Conservation (phyloP, 1,140 invertebrate species). For the Archegozetes longisetosus region DNA sequence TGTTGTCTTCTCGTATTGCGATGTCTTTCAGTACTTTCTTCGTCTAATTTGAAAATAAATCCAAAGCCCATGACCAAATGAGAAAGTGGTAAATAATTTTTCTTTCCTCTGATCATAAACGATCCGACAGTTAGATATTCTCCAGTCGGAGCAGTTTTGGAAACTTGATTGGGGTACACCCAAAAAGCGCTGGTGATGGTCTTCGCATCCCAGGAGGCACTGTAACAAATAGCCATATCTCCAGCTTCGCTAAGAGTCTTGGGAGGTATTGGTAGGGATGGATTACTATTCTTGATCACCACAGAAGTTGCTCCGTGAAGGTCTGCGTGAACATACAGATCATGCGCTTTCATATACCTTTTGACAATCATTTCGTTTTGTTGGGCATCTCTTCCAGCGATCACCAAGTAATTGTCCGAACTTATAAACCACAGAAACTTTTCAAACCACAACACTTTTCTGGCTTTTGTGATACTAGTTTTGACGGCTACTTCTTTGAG, state of each 20-base stretch:
- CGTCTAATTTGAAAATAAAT: slow-evolving; percentile 70
- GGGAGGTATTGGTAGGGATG: slow-evolving; percentile 53
- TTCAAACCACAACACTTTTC: slow-evolving; percentile 77
- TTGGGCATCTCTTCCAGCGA: slow-evolving; percentile 89
- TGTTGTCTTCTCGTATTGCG: slow-evolving; percentile 29
- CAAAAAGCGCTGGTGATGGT: slow-evolving; percentile 89
- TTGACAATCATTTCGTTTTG: slow-evolving; percentile 97
- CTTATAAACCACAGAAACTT: slow-evolving; percentile 99
- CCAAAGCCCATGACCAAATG: slow-evolving; percentile 85
- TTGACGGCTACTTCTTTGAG: slow-evolving; percentile 86
- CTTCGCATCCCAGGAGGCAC: slow-evolving; percentile 92
- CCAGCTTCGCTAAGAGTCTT: slow-evolving; percentile 93
- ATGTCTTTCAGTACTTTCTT: slow-evolving; percentile 32
- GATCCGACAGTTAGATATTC: slow-evolving; percentile 89
- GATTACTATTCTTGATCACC: slow-evolving; percentile 69
- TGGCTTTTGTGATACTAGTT: slow-evolving; percentile 77
- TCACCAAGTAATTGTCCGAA: slow-evolving; percentile 90
- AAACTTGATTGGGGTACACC: slow-evolving; percentile 76
- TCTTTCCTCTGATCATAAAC: slow-evolving; percentile 97
- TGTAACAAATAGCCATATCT: slow-evolving; percentile 89
- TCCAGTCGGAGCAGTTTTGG: slow-evolving; percentile 90
- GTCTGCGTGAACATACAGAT: slow-evolving; percentile 77
- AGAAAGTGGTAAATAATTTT: slow-evolving; percentile 83
- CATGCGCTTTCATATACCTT: slow-evolving; percentile 62
- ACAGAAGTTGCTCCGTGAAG: slow-evolving; percentile 86